Evolutionary conservation across 2,113 vertebrate species (phyloP).

Genomic region (Leucoraja erinaceus): DNA sequence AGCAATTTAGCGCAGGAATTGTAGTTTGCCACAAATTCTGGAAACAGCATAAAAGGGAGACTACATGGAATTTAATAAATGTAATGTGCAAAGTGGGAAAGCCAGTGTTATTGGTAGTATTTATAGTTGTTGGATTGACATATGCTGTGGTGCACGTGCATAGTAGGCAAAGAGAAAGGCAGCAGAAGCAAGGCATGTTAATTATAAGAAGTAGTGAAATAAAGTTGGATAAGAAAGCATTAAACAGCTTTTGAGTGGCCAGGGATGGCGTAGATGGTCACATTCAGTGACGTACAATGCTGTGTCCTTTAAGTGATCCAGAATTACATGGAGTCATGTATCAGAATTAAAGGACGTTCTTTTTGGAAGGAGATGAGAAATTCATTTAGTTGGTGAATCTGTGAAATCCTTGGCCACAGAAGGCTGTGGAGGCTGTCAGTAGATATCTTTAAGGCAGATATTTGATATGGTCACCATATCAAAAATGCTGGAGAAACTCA

Average conservation of each 20-base stretch:
- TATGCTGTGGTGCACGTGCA: background rate
- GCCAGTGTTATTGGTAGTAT: background rate
- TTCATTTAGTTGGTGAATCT: background rate
- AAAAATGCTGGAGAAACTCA: too few species aligned
- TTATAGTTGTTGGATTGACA: background rate
- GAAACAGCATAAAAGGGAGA: background rate
- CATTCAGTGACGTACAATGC: background rate
- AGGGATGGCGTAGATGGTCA: background rate
- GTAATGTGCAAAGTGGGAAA: background rate
- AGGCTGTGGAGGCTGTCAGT: too few species aligned
- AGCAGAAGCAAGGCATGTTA: background rate
- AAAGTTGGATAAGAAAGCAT: background rate
- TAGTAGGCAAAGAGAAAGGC: background rate
- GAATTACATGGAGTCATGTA: background rate
- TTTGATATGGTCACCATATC: background rate
- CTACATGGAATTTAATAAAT: background rate
- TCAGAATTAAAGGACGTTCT: too few species aligned
- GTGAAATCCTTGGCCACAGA: background rate
- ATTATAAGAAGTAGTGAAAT: background rate
- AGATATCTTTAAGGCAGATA: too few species aligned
- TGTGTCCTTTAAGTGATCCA: background rate
- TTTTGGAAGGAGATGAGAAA: too few species aligned
- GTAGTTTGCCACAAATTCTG: background rate
- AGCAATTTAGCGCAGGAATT: background rate
- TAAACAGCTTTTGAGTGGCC: background rate